Evolutionary conservation across 1,140 invertebrate species (phyloP).

Genomic region (Eriosoma lanigerum): DNA sequence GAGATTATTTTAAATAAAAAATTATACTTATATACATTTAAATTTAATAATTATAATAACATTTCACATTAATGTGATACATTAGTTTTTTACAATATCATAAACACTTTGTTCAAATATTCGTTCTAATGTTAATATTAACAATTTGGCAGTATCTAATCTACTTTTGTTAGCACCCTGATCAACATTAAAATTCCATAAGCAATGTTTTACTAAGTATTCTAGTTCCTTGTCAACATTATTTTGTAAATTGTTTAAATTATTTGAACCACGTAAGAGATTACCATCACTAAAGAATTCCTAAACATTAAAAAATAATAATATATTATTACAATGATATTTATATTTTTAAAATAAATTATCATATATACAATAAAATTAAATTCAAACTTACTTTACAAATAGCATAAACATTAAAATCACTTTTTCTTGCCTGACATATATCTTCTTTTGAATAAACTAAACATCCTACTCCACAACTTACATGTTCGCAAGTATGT

Average conservation of each 20-base stretch:
- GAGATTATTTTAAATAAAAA: no score
- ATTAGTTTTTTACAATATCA: no score
- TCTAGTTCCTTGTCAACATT: background rate
- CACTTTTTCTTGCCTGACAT: conserved; percentile 6
- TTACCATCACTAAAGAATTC: conserved; percentile 12
- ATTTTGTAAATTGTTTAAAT: background rate
- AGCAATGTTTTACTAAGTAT: background rate
- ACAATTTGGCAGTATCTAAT: conserved; percentile 18
- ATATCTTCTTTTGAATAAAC: conserved; percentile 32
- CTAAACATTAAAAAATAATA: conserved; percentile 17
- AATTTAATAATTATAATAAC: no score
- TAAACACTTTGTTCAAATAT: background rate
- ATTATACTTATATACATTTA: no score
- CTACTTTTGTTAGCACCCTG: background rate
- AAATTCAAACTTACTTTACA: conserved; percentile 23
- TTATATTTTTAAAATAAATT: background rate
- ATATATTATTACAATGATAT: no score
- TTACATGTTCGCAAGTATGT: conserved; percentile 21
- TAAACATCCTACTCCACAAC: conserved; percentile 17
- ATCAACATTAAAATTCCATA: background rate
- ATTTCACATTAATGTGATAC: no score
- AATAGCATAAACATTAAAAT: conserved; percentile 35
- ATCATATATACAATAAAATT: background rate
- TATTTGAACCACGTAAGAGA: background rate
- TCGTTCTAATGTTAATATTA: background rate